phyloP scores from a whole-genome alignment of 2,797 vertebrate genomes.

The Pangasius larnaudii region DNA sequence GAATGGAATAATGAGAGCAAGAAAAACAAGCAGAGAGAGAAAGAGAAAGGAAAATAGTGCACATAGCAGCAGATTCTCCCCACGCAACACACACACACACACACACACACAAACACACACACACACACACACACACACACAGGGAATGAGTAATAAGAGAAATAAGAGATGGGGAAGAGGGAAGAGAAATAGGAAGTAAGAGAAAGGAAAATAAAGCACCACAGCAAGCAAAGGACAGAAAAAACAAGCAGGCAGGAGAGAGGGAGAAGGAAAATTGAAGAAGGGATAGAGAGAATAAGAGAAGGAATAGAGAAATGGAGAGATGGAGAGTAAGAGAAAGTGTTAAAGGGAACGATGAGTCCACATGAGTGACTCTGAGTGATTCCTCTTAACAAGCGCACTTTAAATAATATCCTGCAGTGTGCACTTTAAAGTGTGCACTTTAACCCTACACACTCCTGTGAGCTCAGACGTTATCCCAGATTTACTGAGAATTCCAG shows the following conservation, averaged over 20 bases:
- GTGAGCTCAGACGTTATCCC: neutral
- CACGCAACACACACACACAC: constrained; percentile 1
- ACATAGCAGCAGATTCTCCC: neutral
- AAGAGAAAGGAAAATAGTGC: neutral
- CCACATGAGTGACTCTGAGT: neutral
- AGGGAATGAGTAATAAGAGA: neutral
- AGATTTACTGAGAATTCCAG: neutral
- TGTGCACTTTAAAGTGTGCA: neutral
- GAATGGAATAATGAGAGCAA: neutral
- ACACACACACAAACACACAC: neutral
- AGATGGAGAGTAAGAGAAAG: neutral
- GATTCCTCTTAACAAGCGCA: neutral
- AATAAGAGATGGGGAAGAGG: neutral
- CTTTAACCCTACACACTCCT: neutral
- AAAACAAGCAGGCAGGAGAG: neutral
- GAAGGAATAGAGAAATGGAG: neutral
- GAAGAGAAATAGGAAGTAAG: neutral
- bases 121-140: neutral
- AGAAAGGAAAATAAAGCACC: neutral
- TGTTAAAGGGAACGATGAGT: neutral
- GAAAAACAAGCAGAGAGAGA: neutral
- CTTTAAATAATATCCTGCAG: neutral
- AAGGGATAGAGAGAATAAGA: neutral
- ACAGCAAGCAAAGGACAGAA: neutral
- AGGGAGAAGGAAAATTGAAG: neutral